A percentile compares a stretch with the other conserved stretches of the same genome.
Evolutionary conservation across 2,797 vertebrate genomes (phyloP).

Genomic region (Falco cherrug): DNA sequence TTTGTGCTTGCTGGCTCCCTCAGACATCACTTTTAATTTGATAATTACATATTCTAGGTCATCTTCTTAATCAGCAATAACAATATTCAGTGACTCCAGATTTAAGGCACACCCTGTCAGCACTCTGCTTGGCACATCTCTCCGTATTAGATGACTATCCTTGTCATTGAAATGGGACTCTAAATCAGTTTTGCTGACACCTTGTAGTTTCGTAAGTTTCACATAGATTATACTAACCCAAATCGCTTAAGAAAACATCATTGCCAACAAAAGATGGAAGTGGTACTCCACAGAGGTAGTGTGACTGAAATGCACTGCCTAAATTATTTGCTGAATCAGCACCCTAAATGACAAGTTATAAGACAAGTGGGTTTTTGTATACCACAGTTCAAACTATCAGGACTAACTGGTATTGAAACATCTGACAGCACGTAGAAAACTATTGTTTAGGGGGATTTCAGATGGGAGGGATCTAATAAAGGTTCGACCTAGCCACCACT

Average conservation of each 20-base stretch:
- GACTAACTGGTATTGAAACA: background rate
- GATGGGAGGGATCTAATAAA: background rate
- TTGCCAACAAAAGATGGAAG: background rate
- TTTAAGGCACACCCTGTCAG: background rate
- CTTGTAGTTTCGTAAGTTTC: background rate
- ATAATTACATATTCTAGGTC: background rate
- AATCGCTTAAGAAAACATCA: background rate
- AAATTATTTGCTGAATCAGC: background rate
- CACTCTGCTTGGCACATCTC: background rate
- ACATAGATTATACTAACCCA: background rate
- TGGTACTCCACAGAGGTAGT: background rate
- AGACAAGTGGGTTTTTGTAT: background rate
- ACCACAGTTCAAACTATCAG: background rate
- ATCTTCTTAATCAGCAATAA: background rate
- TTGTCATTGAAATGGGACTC: background rate
- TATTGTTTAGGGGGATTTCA: background rate
- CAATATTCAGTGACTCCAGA: background rate
- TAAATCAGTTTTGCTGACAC: background rate
- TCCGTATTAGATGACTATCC: background rate
- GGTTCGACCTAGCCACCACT: fast-evolving
- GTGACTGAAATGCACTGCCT: background rate
- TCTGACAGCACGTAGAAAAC: background rate
- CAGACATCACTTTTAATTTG: background rate
- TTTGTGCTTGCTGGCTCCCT: background rate
- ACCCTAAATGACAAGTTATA: background rate